Evolutionary conservation across 2,797 vertebrate species (phyloP).

Genomic region (Bucorvus abyssinicus): DNA sequence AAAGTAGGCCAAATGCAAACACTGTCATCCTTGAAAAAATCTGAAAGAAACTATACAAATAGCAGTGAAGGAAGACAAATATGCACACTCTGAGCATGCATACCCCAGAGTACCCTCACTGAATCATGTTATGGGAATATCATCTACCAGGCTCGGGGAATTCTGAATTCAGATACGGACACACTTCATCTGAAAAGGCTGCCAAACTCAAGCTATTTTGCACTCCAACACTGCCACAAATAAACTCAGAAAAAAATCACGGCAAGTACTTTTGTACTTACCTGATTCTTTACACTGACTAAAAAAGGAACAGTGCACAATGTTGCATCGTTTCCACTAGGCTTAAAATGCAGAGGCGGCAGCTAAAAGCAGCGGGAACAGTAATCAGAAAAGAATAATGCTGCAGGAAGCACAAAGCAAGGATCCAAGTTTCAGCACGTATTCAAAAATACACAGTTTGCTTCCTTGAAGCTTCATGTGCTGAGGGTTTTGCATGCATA

Average conservation of each 20-base stretch:
- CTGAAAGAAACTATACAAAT: slow-evolving; percentile 69
- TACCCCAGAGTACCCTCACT: neutral
- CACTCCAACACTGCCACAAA: neutral
- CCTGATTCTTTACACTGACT: neutral
- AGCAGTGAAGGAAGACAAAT: slow-evolving; percentile 73
- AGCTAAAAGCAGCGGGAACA: neutral
- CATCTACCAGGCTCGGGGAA: slow-evolving; percentile 7
- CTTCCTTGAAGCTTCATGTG: neutral
- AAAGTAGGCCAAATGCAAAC: slow-evolving; percentile 71
- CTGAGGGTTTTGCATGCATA: neutral
- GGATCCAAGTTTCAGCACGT: neutral
- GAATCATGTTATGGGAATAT: slow-evolving; percentile 7
- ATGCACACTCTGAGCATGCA: slow-evolving; percentile 33
- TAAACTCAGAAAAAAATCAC: neutral
- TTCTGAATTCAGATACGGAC: neutral
- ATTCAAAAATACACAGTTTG: neutral
- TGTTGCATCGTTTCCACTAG: neutral
- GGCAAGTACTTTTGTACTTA: neutral
- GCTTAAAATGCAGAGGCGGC: neutral
- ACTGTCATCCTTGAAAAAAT: slow-evolving; percentile 64
- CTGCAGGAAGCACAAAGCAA: neutral
- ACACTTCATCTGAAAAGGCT: neutral
- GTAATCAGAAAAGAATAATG: neutral
- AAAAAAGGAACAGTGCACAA: neutral
- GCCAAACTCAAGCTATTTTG: neutral